Evolutionary conservation across 2,797 vertebrate genomes (phyloP).

Genomic region (Gymnothorax javanicus): DNA sequence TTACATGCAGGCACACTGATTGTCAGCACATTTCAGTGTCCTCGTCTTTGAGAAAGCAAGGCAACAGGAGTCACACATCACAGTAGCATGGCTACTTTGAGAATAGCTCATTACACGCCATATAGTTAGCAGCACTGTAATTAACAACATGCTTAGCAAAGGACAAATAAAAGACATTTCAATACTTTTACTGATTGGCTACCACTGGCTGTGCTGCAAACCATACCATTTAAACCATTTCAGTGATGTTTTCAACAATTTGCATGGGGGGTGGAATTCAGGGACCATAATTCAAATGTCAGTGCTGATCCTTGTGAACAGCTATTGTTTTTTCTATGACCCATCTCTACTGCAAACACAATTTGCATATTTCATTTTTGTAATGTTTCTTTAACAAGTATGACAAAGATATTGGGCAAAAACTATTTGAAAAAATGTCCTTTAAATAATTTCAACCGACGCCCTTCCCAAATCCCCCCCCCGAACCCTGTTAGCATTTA

Average conservation of each 20-base stretch:
- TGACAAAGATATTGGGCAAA: no score
- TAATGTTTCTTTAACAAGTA: no score
- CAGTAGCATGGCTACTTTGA: background rate
- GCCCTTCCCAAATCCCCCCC: no score
- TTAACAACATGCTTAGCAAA: background rate
- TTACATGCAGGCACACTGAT: background rate
- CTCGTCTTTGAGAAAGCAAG: constrained; percentile 1
- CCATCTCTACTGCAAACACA: background rate
- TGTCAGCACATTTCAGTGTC: constrained; percentile 1
- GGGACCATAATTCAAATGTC: no score
- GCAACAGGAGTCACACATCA: constrained; percentile 12
- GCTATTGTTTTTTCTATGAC: no score
- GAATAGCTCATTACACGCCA: constrained; percentile 17
- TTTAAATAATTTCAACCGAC: no score
- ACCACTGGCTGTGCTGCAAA: background rate
- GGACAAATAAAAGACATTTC: constrained; percentile 20
- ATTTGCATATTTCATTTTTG: no score
- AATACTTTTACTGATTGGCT: background rate
- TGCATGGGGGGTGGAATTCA: no score
- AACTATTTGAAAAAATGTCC: no score
- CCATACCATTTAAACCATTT: background rate
- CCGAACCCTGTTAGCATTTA: no score
- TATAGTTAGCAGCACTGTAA: background rate
- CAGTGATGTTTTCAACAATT: no score
- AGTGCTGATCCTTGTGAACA: no score